Base-by-base conservation (phyloP, 2,888 invertebrate genomes). In the Nematopogon swammerdamellus region DNA sequence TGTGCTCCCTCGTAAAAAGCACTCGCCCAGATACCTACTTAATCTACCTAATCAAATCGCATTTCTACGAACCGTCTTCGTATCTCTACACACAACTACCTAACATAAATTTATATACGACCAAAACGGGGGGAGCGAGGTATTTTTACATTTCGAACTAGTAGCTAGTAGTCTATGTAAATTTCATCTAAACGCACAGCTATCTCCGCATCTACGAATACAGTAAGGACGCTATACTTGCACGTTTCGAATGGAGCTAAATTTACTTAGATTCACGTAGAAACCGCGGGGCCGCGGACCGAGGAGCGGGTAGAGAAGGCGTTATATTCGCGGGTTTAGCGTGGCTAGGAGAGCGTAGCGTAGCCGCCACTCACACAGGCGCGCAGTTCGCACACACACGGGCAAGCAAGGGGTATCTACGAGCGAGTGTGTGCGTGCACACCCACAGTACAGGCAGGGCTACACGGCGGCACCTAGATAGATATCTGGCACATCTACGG, bases 1-100 rank as follows among this genome's bases (percentile, higher is more conserved):
- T n/a, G 4, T 8, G 14, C 36, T 36, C 36, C 36, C 36, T 36
- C 36, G 14, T 36, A 36, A 14, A 36, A 36, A 36, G 25, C 25
- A 25, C 4, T 6, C 36, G 3, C 14, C 8, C 36, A 36, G 6
- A 36, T 36, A 36, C 72, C 76, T 76, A 77, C n/a, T n/a, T n/a
- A n/a, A n/a, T n/a, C n/a, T n/a, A 79, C 77, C 77, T 76, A 77
- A 79, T 79, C 76, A 76, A 79, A 79, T 79, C 77, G 67, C 77
- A 76, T 74, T 75, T 77, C 77, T 72, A 70, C 72, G 74, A 74
- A 75, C 70, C 30, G 45, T 49, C 71, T 74, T n/a, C n/a, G n/a
- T 75, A 79, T 79, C 76, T 77, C 68, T 73, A 69, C 68, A 68
- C 74, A 75, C 75, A 77, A 75, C 77, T 76, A 72, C 67, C 65